These are phyloP conservation scores for Xenopus tropicalis DNA, from an alignment of 2,113 vertebrate species.

Conservation along the genomic window UCB_Xtro_10.0 CM004447.2:104276501-104277000, in stretches of 20 bases:
- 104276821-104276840: constrained; percentile 68
- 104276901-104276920: constrained; percentile 55
- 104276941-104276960: constrained; percentile 13
- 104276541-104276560: too few species aligned
- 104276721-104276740: constrained; percentile 49
- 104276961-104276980: not conserved
- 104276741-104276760: constrained; percentile 60
- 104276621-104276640: too few species aligned
- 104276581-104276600: too few species aligned
- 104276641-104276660: not conserved
- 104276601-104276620: too few species aligned
- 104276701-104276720: constrained; percentile 62
- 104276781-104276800: constrained; percentile 57
- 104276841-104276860: constrained; percentile 63
- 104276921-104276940: constrained; percentile 27
- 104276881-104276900: constrained; percentile 55
- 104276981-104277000: not conserved
- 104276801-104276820: constrained; percentile 57
- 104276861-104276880: constrained; percentile 62
- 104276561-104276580: too few species aligned
- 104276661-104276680: constrained; percentile 5
- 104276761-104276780: constrained; percentile 60
- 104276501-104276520: too few species aligned
- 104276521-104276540: too few species aligned
- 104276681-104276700: constrained; percentile 60